Evolutionary conservation across 2,888 invertebrate species (phyloP).

Genomic region (Parnassius smintheus): DNA sequence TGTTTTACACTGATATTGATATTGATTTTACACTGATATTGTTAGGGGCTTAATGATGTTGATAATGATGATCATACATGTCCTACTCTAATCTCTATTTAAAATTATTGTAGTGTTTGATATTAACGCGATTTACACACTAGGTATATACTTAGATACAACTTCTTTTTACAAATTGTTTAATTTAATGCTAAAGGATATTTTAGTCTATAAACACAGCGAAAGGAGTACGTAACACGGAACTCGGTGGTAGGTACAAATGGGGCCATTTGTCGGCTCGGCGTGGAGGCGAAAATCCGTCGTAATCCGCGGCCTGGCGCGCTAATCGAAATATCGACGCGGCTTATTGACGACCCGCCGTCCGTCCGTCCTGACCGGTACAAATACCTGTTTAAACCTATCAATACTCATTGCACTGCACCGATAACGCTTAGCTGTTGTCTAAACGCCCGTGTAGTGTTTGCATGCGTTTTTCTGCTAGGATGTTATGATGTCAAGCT

Average conservation of each 20-base stretch:
- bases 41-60: too few relatives aligned
- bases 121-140: too few relatives aligned
- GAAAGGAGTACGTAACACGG: conserved; percentile 13
- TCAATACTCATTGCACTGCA: conserved; percentile 21
- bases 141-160: too few relatives aligned
- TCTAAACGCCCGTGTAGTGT: conserved; percentile 3
- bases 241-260: conserved; percentile 55
- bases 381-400: conserved; percentile 25
- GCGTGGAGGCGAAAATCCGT: conserved; percentile 73
- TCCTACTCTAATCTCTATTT: too few relatives aligned
- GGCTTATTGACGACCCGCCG: conserved; percentile 57
- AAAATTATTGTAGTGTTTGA: too few relatives aligned
- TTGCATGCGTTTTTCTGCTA: too few relatives aligned
- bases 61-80: too few relatives aligned
- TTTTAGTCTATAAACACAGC: conserved; percentile 8
- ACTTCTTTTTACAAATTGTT: too few relatives aligned
- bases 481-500: too few relatives aligned
- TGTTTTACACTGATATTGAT: too few relatives aligned
- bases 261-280: conserved; percentile 70
- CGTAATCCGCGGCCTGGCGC: conserved; percentile 69
- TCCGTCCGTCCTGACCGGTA: conserved; percentile 22
- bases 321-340: conserved; percentile 79
- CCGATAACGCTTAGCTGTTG: conserved; percentile 6
- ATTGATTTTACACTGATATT: too few relatives aligned
- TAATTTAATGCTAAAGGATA: neutral